These are phyloP conservation scores for Mesorhabditis spiculigera DNA, from an alignment of 2,888 invertebrate species.

Conservation along the genomic window DNA sequence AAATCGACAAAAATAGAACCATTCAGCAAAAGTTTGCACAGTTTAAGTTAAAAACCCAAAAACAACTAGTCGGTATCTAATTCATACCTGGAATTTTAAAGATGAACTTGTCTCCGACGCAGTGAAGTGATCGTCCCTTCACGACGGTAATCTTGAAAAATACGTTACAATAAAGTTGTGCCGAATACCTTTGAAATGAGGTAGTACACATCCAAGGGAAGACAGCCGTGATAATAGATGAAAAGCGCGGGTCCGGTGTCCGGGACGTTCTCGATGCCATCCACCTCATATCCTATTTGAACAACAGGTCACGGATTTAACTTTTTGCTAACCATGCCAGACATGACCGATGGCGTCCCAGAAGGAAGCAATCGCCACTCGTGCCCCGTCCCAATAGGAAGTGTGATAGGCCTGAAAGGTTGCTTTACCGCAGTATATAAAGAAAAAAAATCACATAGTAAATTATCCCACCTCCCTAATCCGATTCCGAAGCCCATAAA, in stretches of 20 bases:
- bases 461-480: constrained; percentile 11
- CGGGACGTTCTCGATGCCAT: constrained; percentile 87
- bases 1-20: constrained; percentile 21
- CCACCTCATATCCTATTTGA: constrained; percentile 77
- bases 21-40: background rate
- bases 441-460: background rate
- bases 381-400: constrained; percentile 77
- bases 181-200: constrained; percentile 72
- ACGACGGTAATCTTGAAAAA: constrained; percentile 63
- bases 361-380: constrained; percentile 80
- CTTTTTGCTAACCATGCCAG: constrained; percentile 65
- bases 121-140: constrained; percentile 75
- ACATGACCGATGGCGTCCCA: constrained; percentile 97
- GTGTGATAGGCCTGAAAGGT: background rate
- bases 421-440: background rate
- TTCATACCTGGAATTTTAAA: constrained; percentile 79
- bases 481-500: constrained; percentile 74
- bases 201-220: constrained; percentile 87
- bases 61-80: no score
- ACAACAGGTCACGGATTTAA: constrained; percentile 7
- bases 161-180: background rate
- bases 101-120: constrained; percentile 88
- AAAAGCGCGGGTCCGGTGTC: constrained; percentile 78
- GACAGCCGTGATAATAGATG: constrained; percentile 85
- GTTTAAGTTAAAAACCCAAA: no score